Evolutionary conservation across 2,113 vertebrate genomes (phyloP).

Genomic region (Gnathonemus echidnorhynchus): DNA sequence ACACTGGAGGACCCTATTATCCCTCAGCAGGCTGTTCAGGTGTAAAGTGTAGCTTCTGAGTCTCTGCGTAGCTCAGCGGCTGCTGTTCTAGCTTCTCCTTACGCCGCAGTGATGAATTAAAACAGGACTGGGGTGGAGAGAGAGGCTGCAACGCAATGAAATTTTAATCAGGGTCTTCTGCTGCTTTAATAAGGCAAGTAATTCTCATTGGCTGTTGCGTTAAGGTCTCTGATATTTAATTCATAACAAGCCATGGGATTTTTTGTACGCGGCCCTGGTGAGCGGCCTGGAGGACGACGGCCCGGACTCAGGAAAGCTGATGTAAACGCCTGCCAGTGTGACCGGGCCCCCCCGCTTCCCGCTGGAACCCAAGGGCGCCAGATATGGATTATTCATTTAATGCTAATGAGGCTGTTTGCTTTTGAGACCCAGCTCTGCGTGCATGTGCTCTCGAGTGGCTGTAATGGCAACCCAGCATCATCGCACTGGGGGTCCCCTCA

Average conservation of each 20-base stretch:
- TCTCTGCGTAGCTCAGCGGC: conserved; percentile 51
- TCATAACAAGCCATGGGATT: conserved; percentile 84
- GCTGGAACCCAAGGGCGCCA: conserved; percentile 61
- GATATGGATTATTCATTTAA: conserved; percentile 39
- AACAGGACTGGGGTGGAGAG: conserved; percentile 53
- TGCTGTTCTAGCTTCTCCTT: conserved; percentile 72
- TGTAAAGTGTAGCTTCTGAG: neutral
- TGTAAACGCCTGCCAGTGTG: conserved; percentile 72
- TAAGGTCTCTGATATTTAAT: conserved; percentile 87
- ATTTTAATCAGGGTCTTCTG: conserved; percentile 86
- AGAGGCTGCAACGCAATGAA: conserved; percentile 83
- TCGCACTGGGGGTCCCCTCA: neutral
- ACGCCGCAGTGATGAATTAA: conserved; percentile 84
- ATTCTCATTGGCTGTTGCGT: conserved; percentile 80
- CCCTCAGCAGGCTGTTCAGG: neutral
- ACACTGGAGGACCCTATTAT: neutral
- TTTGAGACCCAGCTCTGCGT: neutral
- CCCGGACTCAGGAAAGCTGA: conserved; percentile 83
- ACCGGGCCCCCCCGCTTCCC: conserved; percentile 66
- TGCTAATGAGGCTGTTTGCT: neutral
- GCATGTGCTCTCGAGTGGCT: neutral
- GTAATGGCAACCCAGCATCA: neutral
- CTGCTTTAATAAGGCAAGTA: conserved; percentile 88
- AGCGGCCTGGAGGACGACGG: conserved; percentile 73
- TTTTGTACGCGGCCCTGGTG: conserved; percentile 74